Evolutionary conservation across 1,140 invertebrate genomes (phyloP).

Genomic region (Heliconius melpomene): DNA sequence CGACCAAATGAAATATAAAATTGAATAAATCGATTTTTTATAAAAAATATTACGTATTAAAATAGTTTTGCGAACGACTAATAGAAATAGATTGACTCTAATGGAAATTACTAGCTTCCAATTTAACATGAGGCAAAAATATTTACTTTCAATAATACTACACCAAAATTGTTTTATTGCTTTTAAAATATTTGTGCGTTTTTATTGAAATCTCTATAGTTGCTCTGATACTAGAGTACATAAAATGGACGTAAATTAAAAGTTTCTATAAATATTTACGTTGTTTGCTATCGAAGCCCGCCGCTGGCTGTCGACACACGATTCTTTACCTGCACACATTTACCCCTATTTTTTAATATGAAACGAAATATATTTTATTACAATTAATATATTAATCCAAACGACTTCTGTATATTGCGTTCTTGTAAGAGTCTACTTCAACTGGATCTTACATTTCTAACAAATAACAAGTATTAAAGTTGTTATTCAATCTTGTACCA

Average conservation of each 20-base stretch:
- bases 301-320: slow-evolving; percentile 33
- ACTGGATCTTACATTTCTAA: background rate
- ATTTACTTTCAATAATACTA: background rate
- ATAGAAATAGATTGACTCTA: slow-evolving; percentile 5
- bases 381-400: background rate
- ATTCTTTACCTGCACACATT: slow-evolving; percentile 23
- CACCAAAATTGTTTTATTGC: slow-evolving; percentile 17
- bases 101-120: background rate
- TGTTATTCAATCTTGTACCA: slow-evolving; percentile 24
- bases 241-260: slow-evolving; percentile 56
- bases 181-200: slow-evolving; percentile 45
- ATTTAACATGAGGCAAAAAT: background rate
- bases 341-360: background rate
- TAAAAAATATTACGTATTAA: background rate
- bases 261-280: slow-evolving; percentile 51
- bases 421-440: background rate
- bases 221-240: slow-evolving; percentile 47
- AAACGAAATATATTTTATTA: background rate
- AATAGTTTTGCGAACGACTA: background rate
- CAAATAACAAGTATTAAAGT: slow-evolving; percentile 16
- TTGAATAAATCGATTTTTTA: too few species aligned
- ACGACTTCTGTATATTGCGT: background rate
- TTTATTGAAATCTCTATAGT: slow-evolving; percentile 52
- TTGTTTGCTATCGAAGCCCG: slow-evolving; percentile 38
- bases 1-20: background rate